Base-by-base conservation (phyloP, 1,140 invertebrate species). In the Nilaparvata lugens region DNA sequence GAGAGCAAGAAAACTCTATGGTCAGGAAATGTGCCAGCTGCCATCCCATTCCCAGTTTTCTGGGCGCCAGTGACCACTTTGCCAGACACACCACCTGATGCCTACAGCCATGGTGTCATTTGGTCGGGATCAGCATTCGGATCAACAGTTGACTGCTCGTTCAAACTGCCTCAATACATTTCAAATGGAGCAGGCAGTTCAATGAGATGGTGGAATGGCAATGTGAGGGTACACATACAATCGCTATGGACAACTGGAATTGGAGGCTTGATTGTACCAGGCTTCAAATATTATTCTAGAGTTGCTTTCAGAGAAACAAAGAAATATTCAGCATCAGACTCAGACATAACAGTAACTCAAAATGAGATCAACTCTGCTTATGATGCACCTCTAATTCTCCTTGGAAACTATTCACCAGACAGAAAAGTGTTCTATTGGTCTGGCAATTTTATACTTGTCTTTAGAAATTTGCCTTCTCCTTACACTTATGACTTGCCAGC, bases 121-220 rank as follows among this genome's bases (percentile, higher is more conserved):
- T 64, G 63, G 63, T 59, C 56, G 16, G 55, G 58, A 24, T 61
- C 53, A 14, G 51, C 57, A 25, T 57, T 64, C 19, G 58, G 59
- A 31, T 51, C 62, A 21, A 54, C 54, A 11, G 16, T 64, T 2
- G 42, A 64, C 52, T 58, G 62, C 4, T 40, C 55, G 0, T 64
- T 57, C 43, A 55, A 55, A 23, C 48, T 64, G 14, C 60, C 63
- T 45, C 63, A 61, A 38, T 64, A 64, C 35, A 52, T 51, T 53
- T 28, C 42, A 53, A 54, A 57, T 25, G 56, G 57, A n/a, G n/a
- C 38, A 11, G 21, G 38, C 2, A 23, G 21, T 16, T 24, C 38
- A 21, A 24, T 64, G 11, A 58, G 60, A 28, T 64, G 63, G 63
- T 53, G 60, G 52, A 64, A 61, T 6, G 63, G 63, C 23, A 53